Base-by-base conservation (phyloP, 2,113 vertebrate species). In the Sorex araneus region DNA sequence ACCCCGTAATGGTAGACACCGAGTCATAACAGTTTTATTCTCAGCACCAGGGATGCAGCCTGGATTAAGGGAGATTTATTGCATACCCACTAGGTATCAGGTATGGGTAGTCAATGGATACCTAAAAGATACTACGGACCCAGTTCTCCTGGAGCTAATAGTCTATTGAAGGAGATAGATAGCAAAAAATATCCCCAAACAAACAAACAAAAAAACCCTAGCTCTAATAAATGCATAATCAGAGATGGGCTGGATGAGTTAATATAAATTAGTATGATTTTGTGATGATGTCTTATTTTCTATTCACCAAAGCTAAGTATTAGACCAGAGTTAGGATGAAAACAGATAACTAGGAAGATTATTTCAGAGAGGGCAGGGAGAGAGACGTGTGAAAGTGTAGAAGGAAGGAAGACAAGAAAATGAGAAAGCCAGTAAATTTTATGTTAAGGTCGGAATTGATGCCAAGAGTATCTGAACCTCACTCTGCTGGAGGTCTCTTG, bases 11-110 rank as follows among this genome's bases (percentile, higher is more conserved):
- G 50, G 54, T 25, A 74, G 64, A 23, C 18, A 40, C 36, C 74
- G 67, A 86, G 25, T 63, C 12, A 43, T 67, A 79, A 81, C 7
- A 50, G 15, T 87, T 83, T 88, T 73, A 69, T 73, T 82, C 27
- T 36, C 8, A 83, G 19, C n/a, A 8, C 10, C 4, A 12, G 30
- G 63, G 50, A 84, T 71, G 30, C 12, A 63, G 54, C 8, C 18
- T 36, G 32, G 69, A 74, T 81, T n/a, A 54, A 36, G 63, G 80
- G 32, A 43, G 74, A 78, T 50, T 92, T 40, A 19, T 1, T 47
- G 73, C 76, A 21, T 28, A 40, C 9, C 47, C 74, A 75, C 57
- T 84, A 18, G 66, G 18, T 4, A 50, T 9, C 3, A 43, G 8
- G 50, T 34, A 23, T 60, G 57, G 18, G 21, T 60, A 34, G 30